A percentile compares a stretch with the other conserved stretches of the same genome.
Evolutionary conservation across 1,140 invertebrate species (phyloP).

Genomic region (Hycleus cichorii): DNA sequence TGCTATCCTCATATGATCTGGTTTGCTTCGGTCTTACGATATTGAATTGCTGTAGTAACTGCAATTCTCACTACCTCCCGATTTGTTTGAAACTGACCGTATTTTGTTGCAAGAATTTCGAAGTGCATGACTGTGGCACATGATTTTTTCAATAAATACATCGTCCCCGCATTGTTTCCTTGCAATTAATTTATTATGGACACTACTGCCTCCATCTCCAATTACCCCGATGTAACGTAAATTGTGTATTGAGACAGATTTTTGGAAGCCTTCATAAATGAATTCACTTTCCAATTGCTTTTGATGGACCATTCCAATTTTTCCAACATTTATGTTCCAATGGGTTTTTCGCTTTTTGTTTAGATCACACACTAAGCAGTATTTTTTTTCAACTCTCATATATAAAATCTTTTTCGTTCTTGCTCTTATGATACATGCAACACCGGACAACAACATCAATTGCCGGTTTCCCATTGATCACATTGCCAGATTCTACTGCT

Average conservation of each 20-base stretch:
- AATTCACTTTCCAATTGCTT: not conserved
- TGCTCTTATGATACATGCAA: slow-evolving; percentile 2
- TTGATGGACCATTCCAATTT: slow-evolving; percentile 1
- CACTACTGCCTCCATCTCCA: slow-evolving; percentile 1
- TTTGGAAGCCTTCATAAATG: not conserved
- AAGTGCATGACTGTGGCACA: not conserved
- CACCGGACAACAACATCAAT: slow-evolving; percentile 5
- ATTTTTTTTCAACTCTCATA: not conserved
- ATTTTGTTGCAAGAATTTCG: not conserved
- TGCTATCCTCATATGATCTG: no score
- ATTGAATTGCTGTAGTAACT: no score
- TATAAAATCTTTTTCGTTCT: not conserved
- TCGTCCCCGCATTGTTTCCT: not conserved
- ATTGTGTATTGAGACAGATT: not conserved
- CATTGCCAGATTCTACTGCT: slow-evolving; percentile 1
- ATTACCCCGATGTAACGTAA: not conserved
- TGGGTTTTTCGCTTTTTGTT: not conserved
- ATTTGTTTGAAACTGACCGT: not conserved
- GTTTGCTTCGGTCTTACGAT: no score
- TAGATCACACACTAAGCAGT: not conserved
- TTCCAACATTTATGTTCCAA: not conserved
- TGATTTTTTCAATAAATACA: not conserved
- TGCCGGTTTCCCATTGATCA: not conserved
- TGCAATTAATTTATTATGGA: not conserved
- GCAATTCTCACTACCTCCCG: not conserved